Conservation (phyloP, 2,797 vertebrate genomes). For the Spheniscus humboldti region DNA sequence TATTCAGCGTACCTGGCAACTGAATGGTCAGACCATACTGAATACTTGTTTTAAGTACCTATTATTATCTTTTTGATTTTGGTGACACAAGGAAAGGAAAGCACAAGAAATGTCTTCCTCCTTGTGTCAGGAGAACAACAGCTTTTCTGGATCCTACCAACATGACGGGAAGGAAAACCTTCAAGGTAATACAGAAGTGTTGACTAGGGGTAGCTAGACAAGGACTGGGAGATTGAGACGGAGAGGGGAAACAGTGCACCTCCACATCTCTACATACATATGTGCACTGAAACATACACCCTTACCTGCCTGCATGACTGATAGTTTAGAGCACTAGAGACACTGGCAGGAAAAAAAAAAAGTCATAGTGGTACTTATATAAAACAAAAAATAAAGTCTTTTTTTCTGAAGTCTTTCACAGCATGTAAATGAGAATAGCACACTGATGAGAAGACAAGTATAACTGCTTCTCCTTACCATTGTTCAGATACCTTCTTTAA, state of each 20-base stretch:
- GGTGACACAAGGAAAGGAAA: not conserved
- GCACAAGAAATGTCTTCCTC: not conserved
- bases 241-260: not conserved
- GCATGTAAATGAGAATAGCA: not conserved
- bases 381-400: not conserved
- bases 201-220: not conserved
- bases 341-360: no score
- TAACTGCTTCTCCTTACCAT: not conserved
- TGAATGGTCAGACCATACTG: not conserved
- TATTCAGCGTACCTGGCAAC: no score
- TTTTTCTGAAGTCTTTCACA: not conserved
- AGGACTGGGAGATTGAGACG: not conserved
- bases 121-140: not conserved
- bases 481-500: not conserved
- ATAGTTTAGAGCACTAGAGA: not conserved
- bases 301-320: not conserved
- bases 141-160: not conserved
- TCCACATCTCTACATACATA: not conserved
- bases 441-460: not conserved
- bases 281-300: not conserved
- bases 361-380: not conserved
- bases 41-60: not conserved
- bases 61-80: not conserved
- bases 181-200: not conserved
- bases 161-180: not conserved